Evolutionary conservation across 1,140 invertebrate species (phyloP), one percentile per base, ranked within the genome.

Genomic region (Phymastichus coffea): DNA sequence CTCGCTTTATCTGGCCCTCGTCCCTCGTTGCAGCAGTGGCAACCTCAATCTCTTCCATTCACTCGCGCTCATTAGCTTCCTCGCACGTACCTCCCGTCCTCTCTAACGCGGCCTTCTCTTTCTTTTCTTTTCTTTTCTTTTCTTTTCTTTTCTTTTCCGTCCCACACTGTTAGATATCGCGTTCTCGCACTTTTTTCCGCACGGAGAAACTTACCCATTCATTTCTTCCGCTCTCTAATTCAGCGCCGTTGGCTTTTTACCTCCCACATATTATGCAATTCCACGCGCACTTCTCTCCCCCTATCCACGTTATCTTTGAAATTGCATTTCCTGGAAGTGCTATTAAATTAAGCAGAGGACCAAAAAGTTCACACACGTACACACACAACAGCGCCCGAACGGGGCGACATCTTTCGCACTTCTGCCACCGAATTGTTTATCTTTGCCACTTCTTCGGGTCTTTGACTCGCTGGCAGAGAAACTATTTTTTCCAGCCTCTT

Each of bases 281-380:
- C 19, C 35, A 37, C 51, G 23, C 56, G 2, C 20, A 37, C 19
- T 28, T 28, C 17, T 55, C 37, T 55, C 53, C 43, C 12, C 22
- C 41, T 48, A 28, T 19, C 33, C 23, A 37, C 26, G 69, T 73
- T 73, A 73, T 74, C 68, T 70, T 70, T 68, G 68, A 74, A 76
- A 76, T 71, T 68, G 67, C 66, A 63, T 69, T 71, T 61, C 63
- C 59, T 46, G 63, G 63, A 38, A 64, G 59, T 59, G 63, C 73
- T 70, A 74, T 73, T 75, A 69, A 75, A 76, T 74, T 74, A 70
- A 71, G 63, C 66, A 68, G 68, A 69, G 69, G 65, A 58, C 64
- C 65, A 68, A 67, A 71, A 73, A 73, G 68, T 70, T 68, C 47
- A 37, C 19, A 1, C 19, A n/a, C 19, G 30, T 38, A 25, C 35